These are phyloP conservation scores for Lethrus apterus DNA, from an alignment of 1,140 invertebrate genomes.

Conservation along the genomic window DNA sequence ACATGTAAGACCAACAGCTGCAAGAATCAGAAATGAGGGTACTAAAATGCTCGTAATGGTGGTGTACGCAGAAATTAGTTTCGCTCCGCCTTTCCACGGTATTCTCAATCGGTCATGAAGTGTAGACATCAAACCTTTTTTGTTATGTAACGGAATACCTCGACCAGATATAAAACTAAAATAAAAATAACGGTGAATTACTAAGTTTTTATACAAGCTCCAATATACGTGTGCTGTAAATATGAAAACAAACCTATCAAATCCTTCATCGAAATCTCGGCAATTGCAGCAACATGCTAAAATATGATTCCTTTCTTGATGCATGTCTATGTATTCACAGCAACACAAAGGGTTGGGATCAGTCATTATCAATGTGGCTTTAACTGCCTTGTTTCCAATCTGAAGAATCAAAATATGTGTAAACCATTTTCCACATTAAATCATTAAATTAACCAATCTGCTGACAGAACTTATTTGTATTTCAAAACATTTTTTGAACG, in stretches of 20 bases:
- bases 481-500: too few relatives aligned
- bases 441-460: too few relatives aligned
- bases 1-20: constrained; percentile 50
- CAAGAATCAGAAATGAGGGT: constrained; percentile 50
- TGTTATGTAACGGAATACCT: constrained; percentile 22
- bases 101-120: constrained; percentile 48
- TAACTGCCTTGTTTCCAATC: too few relatives aligned
- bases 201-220: background rate
- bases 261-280: constrained; percentile 45
- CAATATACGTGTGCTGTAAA: background rate
- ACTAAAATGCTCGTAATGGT: constrained; percentile 56
- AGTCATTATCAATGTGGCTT: constrained; percentile 9
- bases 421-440: too few relatives aligned
- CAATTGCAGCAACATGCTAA: constrained; percentile 52
- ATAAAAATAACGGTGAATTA: background rate
- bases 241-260: constrained; percentile 40
- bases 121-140: constrained; percentile 32
- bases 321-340: constrained; percentile 49
- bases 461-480: too few relatives aligned
- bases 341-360: constrained; percentile 42
- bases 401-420: too few relatives aligned
- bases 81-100: constrained; percentile 51
- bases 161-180: constrained; percentile 30
- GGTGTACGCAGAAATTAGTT: constrained; percentile 48
- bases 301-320: constrained; percentile 46